A percentile compares a stretch with the other conserved stretches of the same genome.
Conservation (phyloP, 1,140 invertebrate species). For the roundworm (Caenorhabditis elegans) region WBcel235 BX284602.5:12494501-12495000, state of each 20-base stretch:
- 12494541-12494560: conserved; percentile 46
- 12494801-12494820: conserved; percentile 62
- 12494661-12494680: no score
- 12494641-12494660: no score
- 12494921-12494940: conserved; percentile 54
- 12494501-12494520: conserved; percentile 31
- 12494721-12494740: no score
- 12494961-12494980: conserved; percentile 43
- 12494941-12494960: conserved; percentile 46
- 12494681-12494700: no score
- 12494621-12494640: no score
- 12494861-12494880: no score
- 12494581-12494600: no score
- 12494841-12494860: neutral
- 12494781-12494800: conserved; percentile 67
- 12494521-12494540: conserved; percentile 42
- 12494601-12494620: no score
- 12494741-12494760: conserved; percentile 67
- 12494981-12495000: neutral
- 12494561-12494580: conserved; percentile 50
- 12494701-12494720: no score
- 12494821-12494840: neutral
- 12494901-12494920: conserved; percentile 50
- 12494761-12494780: conserved; percentile 67
- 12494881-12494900: conserved; percentile 50